phyloP scores from a whole-genome alignment of 2,888 invertebrate genomes.

The Lacanobia oleracea region DNA sequence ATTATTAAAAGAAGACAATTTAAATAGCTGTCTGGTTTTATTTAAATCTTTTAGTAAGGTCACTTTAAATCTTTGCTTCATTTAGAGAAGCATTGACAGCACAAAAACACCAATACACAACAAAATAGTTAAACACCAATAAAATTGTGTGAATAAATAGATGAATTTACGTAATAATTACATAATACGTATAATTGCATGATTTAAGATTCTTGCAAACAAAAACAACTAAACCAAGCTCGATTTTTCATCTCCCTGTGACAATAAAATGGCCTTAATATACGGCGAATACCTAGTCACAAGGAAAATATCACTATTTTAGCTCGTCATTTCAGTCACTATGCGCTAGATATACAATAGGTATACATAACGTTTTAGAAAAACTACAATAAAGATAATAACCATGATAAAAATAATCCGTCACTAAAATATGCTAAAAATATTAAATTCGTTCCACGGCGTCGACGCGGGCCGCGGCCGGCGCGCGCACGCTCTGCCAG shows the following conservation, averaged over 20 bases:
- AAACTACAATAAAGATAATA: slow-evolving; percentile 44
- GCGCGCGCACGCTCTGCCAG: slow-evolving; percentile 82
- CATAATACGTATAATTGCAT: slow-evolving; percentile 19
- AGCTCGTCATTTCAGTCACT: slow-evolving; percentile 26
- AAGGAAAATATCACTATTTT: slow-evolving; percentile 29
- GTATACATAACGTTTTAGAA: slow-evolving; percentile 16
- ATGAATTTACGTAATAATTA: slow-evolving; percentile 36
- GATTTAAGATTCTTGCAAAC: slow-evolving; percentile 12
- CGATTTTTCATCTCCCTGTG: slow-evolving; percentile 12
- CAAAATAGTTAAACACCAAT: slow-evolving; percentile 15
- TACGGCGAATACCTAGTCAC: neutral
- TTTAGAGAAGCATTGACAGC: slow-evolving; percentile 17
- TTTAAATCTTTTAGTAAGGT: slow-evolving; percentile 18
- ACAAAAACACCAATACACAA: slow-evolving; percentile 16
- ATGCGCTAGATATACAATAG: slow-evolving; percentile 24
- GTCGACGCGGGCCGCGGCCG: slow-evolving; percentile 78
- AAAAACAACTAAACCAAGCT: slow-evolving; percentile 20
- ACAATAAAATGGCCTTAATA: neutral
- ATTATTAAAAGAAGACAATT: slow-evolving; percentile 90
- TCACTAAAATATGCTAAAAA: slow-evolving; percentile 55
- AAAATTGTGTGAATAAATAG: slow-evolving; percentile 29
- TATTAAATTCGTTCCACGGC: slow-evolving; percentile 78
- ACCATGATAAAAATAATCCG: slow-evolving; percentile 57
- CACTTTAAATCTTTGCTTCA: neutral
- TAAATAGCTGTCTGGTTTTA: slow-evolving; percentile 78